Percentiles rank a stretch among this genome's conserved stretches.
These are phyloP conservation scores for Aproaerema taeniolella DNA, from an alignment of 2,888 invertebrate species.

Conservation along the genomic window DNA sequence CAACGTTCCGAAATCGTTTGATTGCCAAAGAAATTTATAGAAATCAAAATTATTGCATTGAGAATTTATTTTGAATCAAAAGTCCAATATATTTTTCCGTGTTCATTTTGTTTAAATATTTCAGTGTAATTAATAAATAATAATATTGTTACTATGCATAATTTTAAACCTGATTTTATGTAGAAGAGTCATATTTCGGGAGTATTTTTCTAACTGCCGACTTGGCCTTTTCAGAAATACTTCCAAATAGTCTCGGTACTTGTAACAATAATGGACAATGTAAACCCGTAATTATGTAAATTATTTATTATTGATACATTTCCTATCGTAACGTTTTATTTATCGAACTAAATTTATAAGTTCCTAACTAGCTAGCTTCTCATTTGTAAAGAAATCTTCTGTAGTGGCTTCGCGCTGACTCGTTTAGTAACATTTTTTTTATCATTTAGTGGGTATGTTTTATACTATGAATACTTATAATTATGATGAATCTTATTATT, in stretches of 20 bases:
- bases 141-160: slow-evolving; percentile 65
- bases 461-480: slow-evolving; percentile 42
- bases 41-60: slow-evolving; percentile 44
- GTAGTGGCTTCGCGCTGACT: slow-evolving; percentile 48
- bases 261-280: slow-evolving; percentile 47
- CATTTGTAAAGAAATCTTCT: slow-evolving; percentile 50
- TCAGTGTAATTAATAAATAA: slow-evolving; percentile 38
- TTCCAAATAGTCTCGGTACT: slow-evolving; percentile 49
- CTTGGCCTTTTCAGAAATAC: slow-evolving; percentile 48
- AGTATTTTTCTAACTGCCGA: slow-evolving; percentile 52
- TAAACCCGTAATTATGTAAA: slow-evolving; percentile 60
- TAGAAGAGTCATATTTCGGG: slow-evolving; percentile 47
- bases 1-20: slow-evolving; percentile 52
- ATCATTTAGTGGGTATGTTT: slow-evolving; percentile 42
- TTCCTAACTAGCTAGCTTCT: slow-evolving; percentile 74
- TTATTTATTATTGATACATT: slow-evolving; percentile 67
- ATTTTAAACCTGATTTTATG: slow-evolving; percentile 54
- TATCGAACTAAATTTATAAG: slow-evolving; percentile 70
- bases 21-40: slow-evolving; percentile 70
- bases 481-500: slow-evolving; percentile 45
- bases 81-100: slow-evolving; percentile 40
- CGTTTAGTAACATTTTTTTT: slow-evolving; percentile 41
- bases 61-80: slow-evolving; percentile 36
- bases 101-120: too few relatives aligned
- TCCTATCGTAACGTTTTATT: slow-evolving; percentile 56